A percentile compares a stretch with the other conserved stretches of the same genome.
phyloP scores from a whole-genome alignment of 2,888 invertebrate species.

The Linnaemya vulpina region DNA sequence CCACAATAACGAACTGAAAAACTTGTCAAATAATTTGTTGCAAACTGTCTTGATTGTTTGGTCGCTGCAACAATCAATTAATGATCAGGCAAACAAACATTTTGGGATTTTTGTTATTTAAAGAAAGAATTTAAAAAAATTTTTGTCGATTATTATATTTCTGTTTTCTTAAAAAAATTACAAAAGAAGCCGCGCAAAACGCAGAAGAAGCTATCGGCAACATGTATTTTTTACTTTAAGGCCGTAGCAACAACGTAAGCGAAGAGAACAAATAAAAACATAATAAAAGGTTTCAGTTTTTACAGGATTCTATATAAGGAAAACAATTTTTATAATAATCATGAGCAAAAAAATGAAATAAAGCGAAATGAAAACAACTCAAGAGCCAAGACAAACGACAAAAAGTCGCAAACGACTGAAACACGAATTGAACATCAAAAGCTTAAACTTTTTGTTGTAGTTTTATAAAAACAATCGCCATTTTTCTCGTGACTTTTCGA shows the following conservation, averaged over 20 bases:
- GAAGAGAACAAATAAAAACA: slow-evolving; percentile 6
- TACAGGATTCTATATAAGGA: slow-evolving; percentile 67
- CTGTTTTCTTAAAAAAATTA: slow-evolving; percentile 14
- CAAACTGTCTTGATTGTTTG: not conserved
- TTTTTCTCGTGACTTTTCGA: slow-evolving; percentile 68
- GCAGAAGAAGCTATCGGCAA: slow-evolving; percentile 6
- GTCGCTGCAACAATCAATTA: slow-evolving; percentile 15
- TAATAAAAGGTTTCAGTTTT: slow-evolving; percentile 54
- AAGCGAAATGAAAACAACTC: not conserved
- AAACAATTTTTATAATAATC: slow-evolving; percentile 68
- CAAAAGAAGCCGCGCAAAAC: slow-evolving; percentile 53
- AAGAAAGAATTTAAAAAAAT: slow-evolving; percentile 50
- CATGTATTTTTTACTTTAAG: slow-evolving; percentile 41
- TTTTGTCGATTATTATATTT: slow-evolving; percentile 24
- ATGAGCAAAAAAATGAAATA: slow-evolving; percentile 39
- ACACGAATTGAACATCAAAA: slow-evolving; percentile 63
- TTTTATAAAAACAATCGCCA: slow-evolving; percentile 41
- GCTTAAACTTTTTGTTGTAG: not conserved
- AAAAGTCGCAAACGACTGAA: slow-evolving; percentile 45
- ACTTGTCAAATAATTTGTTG: not conserved
- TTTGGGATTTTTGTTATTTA: slow-evolving; percentile 39
- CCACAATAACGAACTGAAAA: not conserved
- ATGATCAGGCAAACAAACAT: slow-evolving; percentile 46
- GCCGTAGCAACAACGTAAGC: not conserved
- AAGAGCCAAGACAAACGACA: slow-evolving; percentile 19